Conservation (phyloP, 1,140 invertebrate species). For the Dreissena polymorpha region DNA sequence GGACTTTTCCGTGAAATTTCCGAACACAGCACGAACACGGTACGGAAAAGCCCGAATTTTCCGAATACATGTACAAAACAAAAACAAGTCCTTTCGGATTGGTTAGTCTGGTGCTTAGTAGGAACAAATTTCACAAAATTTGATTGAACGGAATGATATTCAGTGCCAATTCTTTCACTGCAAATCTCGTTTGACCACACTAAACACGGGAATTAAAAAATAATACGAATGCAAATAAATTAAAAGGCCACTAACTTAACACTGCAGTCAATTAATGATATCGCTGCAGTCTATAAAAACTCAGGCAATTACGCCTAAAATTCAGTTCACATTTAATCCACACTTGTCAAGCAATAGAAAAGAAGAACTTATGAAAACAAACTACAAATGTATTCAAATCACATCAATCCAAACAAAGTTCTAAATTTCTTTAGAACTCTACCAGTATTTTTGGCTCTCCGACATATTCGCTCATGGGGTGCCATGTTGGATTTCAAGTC, state of each 20-base stretch:
- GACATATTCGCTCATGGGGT: conserved; percentile 25
- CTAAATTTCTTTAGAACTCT: conserved; percentile 48
- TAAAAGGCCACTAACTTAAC: conserved; percentile 48
- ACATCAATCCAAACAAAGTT: conserved; percentile 50
- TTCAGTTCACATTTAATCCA: conserved; percentile 41
- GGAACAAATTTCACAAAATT: conserved; percentile 56
- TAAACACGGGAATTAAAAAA: conserved; percentile 54
- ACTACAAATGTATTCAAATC: conserved; percentile 45
- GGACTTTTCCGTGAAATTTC: conserved; percentile 41
- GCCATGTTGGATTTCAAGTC: conserved; percentile 53
- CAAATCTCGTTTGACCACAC: conserved; percentile 36
- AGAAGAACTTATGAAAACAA: conserved; percentile 38
- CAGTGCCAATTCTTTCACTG: conserved; percentile 41
- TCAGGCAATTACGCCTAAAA: neutral
- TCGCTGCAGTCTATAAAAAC: conserved; percentile 29
- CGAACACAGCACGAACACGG: conserved; percentile 41
- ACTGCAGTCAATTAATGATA: conserved; percentile 25
- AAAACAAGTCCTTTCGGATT: conserved; percentile 28
- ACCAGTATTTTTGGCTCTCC: conserved; percentile 33
- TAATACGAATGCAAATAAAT: conserved; percentile 36
- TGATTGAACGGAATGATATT: conserved; percentile 53
- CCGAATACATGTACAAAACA: neutral
- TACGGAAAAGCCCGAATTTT: conserved; percentile 34
- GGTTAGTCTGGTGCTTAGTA: conserved; percentile 51
- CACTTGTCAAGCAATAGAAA: conserved; percentile 46